Evolutionary conservation across 2,888 invertebrate genomes (phyloP), one percentile per base, ranked within the genome.

Genomic region (Ochropleura leucogaster): DNA sequence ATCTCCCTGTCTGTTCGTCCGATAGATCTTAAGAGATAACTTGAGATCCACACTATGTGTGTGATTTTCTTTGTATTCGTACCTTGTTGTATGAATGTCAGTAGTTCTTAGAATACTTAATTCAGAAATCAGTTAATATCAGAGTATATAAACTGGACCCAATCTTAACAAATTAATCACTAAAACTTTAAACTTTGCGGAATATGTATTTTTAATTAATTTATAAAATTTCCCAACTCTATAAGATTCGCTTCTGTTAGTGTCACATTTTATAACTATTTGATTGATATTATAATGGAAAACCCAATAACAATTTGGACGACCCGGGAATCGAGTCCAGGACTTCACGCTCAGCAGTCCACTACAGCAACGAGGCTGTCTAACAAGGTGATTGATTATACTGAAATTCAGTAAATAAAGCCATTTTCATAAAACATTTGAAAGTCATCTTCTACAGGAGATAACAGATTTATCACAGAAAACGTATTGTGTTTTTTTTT

Each of bases 301-400:
- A 30, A 30, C 30, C 3, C 30, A 30, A 2, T 30, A 30, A 30
- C 30, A 30, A 30, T 30, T 30, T 30, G 30, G 30, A n/a, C n/a
- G n/a, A n/a, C n/a, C n/a, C n/a, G n/a, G n/a, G n/a, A n/a, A n/a
- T 30, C 30, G 30, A 30, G 3, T 30, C 30, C 30, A 30, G 30
- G 30, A 30, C 30, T 30, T 30, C 30, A 30, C 30, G 30, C 30
- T 30, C 30, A 30, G 30, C 30, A 30, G 30, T 30, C 30, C 30
- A 30, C 30, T 30, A 30, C 30, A 30, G 3, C 30, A 30, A 30
- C 30, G 30, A 30, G 30, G 30, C 30, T 79, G 75, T 65, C 30
- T 59, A 20, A 9, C 20, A 4, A 9, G 10, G 42, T 83, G 76
- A 82, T 82, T 82, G 70, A 83, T 79, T 76, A 71, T 68, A 55